Evolutionary conservation across 2,113 vertebrate species (phyloP).

Genomic region (Regulus satrapa): DNA sequence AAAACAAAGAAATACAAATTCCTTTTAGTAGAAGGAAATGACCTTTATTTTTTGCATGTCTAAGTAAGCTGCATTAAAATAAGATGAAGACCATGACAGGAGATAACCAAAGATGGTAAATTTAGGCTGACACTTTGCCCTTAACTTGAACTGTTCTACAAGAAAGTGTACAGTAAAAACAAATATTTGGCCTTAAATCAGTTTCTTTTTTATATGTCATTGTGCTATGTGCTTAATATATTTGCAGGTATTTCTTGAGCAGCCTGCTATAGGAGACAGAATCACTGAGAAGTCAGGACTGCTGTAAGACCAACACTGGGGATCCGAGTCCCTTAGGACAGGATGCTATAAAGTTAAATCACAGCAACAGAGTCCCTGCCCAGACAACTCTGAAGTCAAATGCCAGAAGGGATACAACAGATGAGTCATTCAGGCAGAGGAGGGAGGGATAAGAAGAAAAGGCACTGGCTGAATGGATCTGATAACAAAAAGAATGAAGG

Average conservation of each 20-base stretch:
- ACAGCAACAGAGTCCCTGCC: not conserved
- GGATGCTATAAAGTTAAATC: not conserved
- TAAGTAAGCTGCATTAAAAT: not conserved
- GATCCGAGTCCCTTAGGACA: not conserved
- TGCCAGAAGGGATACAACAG: not conserved
- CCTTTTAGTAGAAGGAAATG: not conserved
- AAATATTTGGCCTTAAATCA: not conserved
- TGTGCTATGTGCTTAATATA: not conserved
- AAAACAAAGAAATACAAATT: not conserved
- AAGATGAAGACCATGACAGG: not conserved
- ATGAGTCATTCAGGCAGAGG: not conserved
- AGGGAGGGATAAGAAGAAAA: not conserved
- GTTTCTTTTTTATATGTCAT: not conserved
- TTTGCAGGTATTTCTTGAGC: not conserved
- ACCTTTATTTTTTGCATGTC: constrained; percentile 14
- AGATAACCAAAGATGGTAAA: not conserved
- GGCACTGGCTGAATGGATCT: not conserved
- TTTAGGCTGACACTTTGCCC: not conserved
- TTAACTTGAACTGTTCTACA: constrained; percentile 1
- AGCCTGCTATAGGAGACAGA: not conserved
- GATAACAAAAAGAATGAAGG: not conserved
- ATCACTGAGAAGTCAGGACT: not conserved
- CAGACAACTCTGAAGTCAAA: not conserved
- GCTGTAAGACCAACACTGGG: not conserved
- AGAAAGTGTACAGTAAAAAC: not conserved